phyloP scores from a whole-genome alignment of 1,140 invertebrate genomes.

The Sycophaga agraensis region DNA sequence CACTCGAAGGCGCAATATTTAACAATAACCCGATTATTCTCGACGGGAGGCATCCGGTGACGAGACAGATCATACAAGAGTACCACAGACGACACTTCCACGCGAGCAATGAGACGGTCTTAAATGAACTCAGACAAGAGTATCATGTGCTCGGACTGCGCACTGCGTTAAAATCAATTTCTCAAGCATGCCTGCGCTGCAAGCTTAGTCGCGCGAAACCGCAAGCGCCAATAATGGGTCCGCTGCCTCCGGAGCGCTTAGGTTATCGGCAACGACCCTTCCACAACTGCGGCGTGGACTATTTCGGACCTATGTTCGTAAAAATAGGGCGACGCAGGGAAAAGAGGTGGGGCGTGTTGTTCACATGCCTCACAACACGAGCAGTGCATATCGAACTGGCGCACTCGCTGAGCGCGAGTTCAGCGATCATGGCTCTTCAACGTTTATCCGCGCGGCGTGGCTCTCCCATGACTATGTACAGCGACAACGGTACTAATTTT shows the following conservation, averaged over 20 bases:
- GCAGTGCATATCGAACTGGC: conserved; percentile 39
- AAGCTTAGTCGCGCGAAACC: background rate
- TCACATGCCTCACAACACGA: conserved; percentile 28
- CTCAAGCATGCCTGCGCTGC: background rate
- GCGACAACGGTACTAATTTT: too few species aligned
- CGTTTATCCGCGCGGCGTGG: conserved; percentile 36
- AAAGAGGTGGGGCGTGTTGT: too few species aligned
- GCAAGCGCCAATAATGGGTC: too few species aligned
- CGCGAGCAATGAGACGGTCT: conserved; percentile 23
- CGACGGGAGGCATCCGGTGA: background rate
- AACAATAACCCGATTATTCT: conserved; percentile 2
- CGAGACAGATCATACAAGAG: conserved; percentile 9
- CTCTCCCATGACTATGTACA: conserved; percentile 20
- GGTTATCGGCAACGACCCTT: too few species aligned
- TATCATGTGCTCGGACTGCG: conserved; percentile 28
- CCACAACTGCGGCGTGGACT: too few species aligned
- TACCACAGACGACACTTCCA: conserved; percentile 30
- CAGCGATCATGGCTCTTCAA: conserved; percentile 39
- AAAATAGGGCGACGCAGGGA: too few species aligned
- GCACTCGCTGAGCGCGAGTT: conserved; percentile 6
- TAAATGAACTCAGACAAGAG: too few species aligned
- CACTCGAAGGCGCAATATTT: background rate
- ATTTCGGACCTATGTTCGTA: too few species aligned
- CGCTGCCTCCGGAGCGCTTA: too few species aligned
- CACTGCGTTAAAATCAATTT: conserved; percentile 15